These are phyloP conservation scores for Cardinalis cardinalis DNA, from an alignment of 2,113 vertebrate species.

Conservation along the genomic window DNA sequence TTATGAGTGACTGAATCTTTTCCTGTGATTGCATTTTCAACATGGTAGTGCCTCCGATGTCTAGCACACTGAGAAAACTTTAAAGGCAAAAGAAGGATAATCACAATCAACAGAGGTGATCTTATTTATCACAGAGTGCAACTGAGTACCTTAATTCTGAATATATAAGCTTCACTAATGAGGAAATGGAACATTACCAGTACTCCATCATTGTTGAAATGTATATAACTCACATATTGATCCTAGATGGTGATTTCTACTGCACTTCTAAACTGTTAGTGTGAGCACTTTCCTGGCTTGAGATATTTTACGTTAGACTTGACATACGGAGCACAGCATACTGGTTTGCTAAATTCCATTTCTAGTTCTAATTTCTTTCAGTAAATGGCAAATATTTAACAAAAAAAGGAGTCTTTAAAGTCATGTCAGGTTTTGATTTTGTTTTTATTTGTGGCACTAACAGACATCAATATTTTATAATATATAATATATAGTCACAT, in stretches of 20 bases:
- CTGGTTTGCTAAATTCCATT: not conserved
- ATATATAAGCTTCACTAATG: not conserved
- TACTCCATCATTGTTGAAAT: not conserved
- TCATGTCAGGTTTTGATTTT: slow-evolving; percentile 2
- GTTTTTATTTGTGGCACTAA: slow-evolving; percentile 76
- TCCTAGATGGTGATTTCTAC: not conserved
- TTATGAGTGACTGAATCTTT: not conserved
- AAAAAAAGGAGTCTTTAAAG: not conserved
- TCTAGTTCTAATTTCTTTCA: not conserved
- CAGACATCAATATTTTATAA: slow-evolving; percentile 58
- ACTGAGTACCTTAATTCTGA: not conserved
- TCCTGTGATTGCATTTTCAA: not conserved
- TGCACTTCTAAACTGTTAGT: not conserved
- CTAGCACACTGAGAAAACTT: not conserved
- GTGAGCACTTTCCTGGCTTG: not conserved
- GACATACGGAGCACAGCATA: not conserved
- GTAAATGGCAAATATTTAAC: not conserved
- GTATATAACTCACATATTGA: not conserved
- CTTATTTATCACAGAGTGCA: not conserved
- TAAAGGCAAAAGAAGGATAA: not conserved
- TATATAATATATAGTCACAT: slow-evolving; percentile 20
- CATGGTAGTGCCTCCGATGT: not conserved
- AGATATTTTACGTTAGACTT: not conserved
- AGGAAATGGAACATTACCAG: not conserved
- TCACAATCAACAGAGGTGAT: not conserved